Evolutionary conservation across 2,888 invertebrate species (phyloP).

Genomic region (Eilema caniola): DNA sequence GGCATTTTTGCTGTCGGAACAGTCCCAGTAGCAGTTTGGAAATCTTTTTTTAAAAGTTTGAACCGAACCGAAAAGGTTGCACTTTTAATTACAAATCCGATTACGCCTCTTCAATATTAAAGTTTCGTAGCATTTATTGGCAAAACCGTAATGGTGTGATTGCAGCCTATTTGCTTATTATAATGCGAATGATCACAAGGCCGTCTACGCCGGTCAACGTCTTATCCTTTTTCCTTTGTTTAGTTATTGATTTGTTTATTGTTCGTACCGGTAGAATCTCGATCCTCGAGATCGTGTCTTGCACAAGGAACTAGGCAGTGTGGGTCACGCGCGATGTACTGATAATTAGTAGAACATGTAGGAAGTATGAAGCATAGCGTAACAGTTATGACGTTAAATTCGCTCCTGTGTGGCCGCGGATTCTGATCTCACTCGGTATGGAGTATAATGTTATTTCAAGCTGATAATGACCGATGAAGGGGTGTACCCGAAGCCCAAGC

Average conservation of each 20-base stretch:
- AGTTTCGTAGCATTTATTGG: not conserved
- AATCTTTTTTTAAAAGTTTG: too few relatives aligned
- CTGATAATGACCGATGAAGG: too few relatives aligned
- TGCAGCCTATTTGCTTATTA: not conserved
- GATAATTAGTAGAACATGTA: conserved; percentile 12
- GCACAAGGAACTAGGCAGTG: conserved; percentile 29
- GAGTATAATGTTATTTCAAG: too few relatives aligned
- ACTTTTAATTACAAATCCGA: too few relatives aligned
- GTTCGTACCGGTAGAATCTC: conserved; percentile 11
- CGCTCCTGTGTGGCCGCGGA: too few relatives aligned
- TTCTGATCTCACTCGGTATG: too few relatives aligned
- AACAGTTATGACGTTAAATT: not conserved
- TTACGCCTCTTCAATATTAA: not conserved
- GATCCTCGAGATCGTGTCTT: conserved; percentile 10
- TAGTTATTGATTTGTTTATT: not conserved
- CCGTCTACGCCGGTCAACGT: not conserved
- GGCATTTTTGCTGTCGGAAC: too few relatives aligned
- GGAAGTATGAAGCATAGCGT: not conserved
- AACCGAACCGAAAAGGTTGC: too few relatives aligned
- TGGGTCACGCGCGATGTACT: conserved; percentile 28
- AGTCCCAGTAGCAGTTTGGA: too few relatives aligned
- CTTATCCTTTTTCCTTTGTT: not conserved
- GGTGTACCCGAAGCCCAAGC: not conserved
- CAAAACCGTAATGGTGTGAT: not conserved
- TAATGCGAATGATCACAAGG: not conserved